phyloP scores from a whole-genome alignment of 2,113 vertebrate genomes.

The Oriolus oriolus region DNA sequence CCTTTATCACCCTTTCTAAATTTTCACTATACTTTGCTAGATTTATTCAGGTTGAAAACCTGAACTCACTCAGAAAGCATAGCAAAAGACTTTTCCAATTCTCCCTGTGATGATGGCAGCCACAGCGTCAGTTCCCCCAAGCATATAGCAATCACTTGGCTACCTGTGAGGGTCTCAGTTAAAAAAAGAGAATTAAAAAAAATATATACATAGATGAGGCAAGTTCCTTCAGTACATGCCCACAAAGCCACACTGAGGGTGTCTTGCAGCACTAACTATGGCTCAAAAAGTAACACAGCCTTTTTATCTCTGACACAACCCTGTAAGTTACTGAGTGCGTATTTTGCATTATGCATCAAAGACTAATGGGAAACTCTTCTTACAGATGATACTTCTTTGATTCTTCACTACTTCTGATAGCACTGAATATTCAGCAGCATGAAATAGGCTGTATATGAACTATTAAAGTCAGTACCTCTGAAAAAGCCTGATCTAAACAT shows the following conservation, averaged over 20 bases:
- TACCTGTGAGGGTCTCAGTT: neutral
- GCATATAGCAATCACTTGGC: neutral
- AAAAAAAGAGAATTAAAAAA: neutral
- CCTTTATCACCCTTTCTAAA: neutral
- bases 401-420: neutral
- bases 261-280: neutral
- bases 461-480: neutral
- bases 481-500: neutral
- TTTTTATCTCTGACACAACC: neutral
- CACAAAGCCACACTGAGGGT: neutral
- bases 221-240: neutral
- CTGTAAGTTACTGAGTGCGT: neutral
- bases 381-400: neutral
- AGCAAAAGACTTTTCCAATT: neutral
- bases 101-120: neutral
- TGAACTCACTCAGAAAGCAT: neutral
- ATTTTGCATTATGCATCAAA: neutral
- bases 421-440: neutral
- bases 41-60: neutral
- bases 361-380: neutral
- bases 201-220: fast-evolving
- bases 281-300: neutral
- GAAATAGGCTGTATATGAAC: neutral
- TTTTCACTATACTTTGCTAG: neutral
- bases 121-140: neutral